These are phyloP conservation scores for Enhydra lutris DNA, from an alignment of 2,113 vertebrate species.

Conservation along the genomic window DNA sequence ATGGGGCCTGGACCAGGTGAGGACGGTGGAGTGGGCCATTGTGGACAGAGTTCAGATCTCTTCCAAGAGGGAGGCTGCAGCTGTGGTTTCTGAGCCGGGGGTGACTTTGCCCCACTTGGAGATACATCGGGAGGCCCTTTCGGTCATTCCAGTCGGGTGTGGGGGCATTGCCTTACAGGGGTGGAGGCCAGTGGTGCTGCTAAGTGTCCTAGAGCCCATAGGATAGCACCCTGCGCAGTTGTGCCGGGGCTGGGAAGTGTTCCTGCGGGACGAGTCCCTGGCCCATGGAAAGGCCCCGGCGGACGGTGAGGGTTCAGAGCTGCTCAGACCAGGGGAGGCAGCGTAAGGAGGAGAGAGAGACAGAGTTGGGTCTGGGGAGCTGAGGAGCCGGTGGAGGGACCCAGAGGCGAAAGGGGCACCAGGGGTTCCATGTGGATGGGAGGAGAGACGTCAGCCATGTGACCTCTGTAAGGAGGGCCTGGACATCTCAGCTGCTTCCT, in stretches of 20 bases:
- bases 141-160: background rate
- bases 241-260: background rate
- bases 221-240: background rate
- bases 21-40: background rate
- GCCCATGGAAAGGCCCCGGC: too few species aligned
- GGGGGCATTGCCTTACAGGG: background rate
- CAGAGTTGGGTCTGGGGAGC: background rate
- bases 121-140: background rate
- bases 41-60: background rate
- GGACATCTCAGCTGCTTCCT: background rate
- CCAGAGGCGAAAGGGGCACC: background rate
- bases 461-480: background rate
- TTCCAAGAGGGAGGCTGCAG: background rate
- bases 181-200: background rate
- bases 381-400: background rate
- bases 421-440: background rate
- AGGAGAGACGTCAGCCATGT: background rate
- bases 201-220: background rate
- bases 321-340: background rate
- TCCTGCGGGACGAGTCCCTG: background rate
- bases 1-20: background rate
- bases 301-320: background rate
- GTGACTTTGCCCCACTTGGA: background rate
- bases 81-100: background rate
- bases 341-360: background rate